phyloP scores from a whole-genome alignment of 1,140 invertebrate genomes.

The Uloborus diversus region DNA sequence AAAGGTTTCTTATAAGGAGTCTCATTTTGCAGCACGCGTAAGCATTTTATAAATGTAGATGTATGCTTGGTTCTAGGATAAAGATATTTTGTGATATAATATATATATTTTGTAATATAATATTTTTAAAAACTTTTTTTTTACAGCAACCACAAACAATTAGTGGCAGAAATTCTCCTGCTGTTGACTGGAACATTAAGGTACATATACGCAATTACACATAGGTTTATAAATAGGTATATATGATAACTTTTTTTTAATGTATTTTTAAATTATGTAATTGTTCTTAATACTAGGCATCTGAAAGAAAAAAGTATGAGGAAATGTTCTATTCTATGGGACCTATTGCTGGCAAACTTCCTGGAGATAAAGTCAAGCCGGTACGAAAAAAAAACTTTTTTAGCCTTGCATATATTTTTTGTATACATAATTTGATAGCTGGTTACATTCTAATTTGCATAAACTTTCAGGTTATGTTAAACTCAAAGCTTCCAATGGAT shows the following conservation, averaged over 20 bases:
- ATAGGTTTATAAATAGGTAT: neutral
- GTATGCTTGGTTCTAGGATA: no score
- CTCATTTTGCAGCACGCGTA: no score
- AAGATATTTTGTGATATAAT: no score
- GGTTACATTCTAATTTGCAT: no score
- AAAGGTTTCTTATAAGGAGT: no score
- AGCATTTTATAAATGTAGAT: no score
- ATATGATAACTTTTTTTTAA: neutral
- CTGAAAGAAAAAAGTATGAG: slow-evolving; percentile 73
- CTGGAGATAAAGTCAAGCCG: slow-evolving; percentile 78
- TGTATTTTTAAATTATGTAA: neutral
- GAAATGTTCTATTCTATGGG: slow-evolving; percentile 83
- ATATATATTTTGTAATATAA: neutral
- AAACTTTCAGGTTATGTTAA: slow-evolving; percentile 91
- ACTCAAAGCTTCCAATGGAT: slow-evolving; percentile 96
- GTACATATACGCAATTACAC: neutral
- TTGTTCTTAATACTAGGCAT: slow-evolving; percentile 12
- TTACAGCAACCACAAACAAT: slow-evolving; percentile 30
- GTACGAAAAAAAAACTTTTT: slow-evolving; percentile 15
- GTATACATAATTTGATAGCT: no score
- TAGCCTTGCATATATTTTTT: no score
- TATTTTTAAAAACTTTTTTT: neutral
- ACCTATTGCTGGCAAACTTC: slow-evolving; percentile 93
- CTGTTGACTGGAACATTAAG: slow-evolving; percentile 57
- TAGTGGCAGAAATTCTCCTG: slow-evolving; percentile 42